Conservation (phyloP, 2,888 invertebrate species). For the Glyphotaelius pellucidus region DNA sequence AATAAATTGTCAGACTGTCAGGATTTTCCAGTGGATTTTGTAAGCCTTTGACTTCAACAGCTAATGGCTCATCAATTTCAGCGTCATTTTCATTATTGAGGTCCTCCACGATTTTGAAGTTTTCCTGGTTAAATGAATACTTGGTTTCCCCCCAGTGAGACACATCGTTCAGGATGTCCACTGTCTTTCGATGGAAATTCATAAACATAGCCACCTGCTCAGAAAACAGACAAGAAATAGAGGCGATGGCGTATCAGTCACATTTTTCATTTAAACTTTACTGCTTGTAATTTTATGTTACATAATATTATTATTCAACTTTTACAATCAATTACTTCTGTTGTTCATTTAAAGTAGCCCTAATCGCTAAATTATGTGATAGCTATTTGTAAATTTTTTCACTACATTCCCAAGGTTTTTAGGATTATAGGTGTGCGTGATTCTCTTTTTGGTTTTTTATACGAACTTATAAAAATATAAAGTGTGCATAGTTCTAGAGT, state of each 20-base stretch:
- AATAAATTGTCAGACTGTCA: slow-evolving; percentile 74
- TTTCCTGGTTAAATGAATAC: slow-evolving; percentile 78
- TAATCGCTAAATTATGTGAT: not conserved
- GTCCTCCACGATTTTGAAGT: slow-evolving; percentile 76
- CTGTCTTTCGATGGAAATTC: slow-evolving; percentile 78
- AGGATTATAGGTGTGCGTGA: not conserved
- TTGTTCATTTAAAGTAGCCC: not conserved
- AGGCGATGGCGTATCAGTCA: not conserved
- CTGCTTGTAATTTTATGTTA: not conserved
- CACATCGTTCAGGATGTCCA: slow-evolving; percentile 78
- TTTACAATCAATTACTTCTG: not conserved
- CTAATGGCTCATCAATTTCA: slow-evolving; percentile 76
- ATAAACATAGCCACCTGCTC: slow-evolving; percentile 78
- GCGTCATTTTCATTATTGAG: slow-evolving; percentile 73
- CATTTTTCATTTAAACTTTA: not conserved
- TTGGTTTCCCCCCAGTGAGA: slow-evolving; percentile 78
- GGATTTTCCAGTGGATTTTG: slow-evolving; percentile 76
- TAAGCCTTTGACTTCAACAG: slow-evolving; percentile 71
- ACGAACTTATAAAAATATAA: too few relatives aligned
- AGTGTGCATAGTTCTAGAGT: too few relatives aligned
- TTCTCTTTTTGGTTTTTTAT: too few relatives aligned
- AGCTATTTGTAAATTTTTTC: not conserved
- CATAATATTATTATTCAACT: not conserved
- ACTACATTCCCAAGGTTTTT: not conserved
- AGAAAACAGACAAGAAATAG: not conserved